Percentiles rank a stretch among this genome's conserved stretches.
phyloP scores from a whole-genome alignment of 2,113 vertebrate species.

The Equus przewalskii region DNA sequence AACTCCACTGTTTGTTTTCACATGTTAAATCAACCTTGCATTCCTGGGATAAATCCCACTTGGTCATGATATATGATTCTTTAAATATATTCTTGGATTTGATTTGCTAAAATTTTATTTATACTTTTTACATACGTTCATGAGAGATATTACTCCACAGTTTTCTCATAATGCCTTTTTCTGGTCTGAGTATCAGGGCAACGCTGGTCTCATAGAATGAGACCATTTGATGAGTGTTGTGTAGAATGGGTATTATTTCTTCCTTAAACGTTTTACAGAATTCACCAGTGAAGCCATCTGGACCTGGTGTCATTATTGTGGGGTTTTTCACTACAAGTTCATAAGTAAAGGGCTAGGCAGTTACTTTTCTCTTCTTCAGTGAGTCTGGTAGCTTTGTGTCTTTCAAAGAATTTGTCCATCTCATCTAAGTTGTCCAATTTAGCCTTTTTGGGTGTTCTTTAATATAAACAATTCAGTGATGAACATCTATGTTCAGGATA shows the following conservation, averaged over 20 bases:
- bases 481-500: background rate
- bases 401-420: background rate
- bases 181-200: background rate
- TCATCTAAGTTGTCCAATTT: background rate
- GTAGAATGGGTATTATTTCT: background rate
- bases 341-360: background rate
- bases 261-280: background rate
- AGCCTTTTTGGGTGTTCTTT: constrained; percentile 8
- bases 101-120: background rate
- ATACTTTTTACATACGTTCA: background rate
- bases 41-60: background rate
- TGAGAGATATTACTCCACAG: background rate
- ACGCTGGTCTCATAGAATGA: background rate
- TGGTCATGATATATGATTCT: background rate
- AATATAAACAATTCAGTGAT: background rate
- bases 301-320: background rate
- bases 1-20: background rate
- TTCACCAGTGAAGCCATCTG: background rate
- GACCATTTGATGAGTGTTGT: background rate
- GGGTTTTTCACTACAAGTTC: background rate
- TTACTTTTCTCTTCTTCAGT: background rate
- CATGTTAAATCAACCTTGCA: background rate
- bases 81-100: background rate
- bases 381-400: background rate
- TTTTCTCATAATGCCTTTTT: background rate